Percentiles rank a stretch among this genome's conserved stretches.
phyloP scores from a whole-genome alignment of 2,888 invertebrate species.

The Lasioglossum oenotherae region DNA sequence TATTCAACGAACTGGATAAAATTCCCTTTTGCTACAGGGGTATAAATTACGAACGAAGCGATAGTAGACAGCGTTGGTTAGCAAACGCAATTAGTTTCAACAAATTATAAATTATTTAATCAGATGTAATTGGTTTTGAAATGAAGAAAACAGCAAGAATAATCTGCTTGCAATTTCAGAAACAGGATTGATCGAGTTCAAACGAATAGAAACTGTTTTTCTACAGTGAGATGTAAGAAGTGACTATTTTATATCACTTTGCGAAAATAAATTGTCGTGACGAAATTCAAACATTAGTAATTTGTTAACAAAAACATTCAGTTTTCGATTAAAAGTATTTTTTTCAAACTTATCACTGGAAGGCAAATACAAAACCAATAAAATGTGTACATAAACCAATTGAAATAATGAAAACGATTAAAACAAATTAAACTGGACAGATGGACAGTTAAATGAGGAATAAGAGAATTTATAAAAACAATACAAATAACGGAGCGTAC shows the following conservation, averaged over 20 bases:
- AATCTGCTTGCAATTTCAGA: not conserved
- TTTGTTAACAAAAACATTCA: not conserved
- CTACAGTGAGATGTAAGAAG: not conserved
- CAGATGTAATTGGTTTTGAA: not conserved
- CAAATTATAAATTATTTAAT: conserved; percentile 1
- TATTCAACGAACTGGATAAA: not conserved
- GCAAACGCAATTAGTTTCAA: not conserved
- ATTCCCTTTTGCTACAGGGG: not conserved
- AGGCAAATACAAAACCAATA: not conserved
- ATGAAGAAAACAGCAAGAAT: not conserved
- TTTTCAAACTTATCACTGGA: not conserved
- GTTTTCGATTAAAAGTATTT: not conserved
- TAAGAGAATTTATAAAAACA: not conserved
- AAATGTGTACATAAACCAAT: no score
- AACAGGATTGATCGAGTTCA: not conserved
- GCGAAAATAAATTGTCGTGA: no score
- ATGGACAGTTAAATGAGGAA: not conserved
- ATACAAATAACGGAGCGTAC: not conserved
- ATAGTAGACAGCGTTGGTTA: not conserved
- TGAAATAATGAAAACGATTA: not conserved
- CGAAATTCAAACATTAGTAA: not conserved
- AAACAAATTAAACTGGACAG: not conserved
- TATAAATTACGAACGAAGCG: not conserved
- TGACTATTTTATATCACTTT: no score
- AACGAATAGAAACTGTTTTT: not conserved